Evolutionary conservation across 1,140 invertebrate genomes (phyloP).

Genomic region (Eupristina koningsbergeri): DNA sequence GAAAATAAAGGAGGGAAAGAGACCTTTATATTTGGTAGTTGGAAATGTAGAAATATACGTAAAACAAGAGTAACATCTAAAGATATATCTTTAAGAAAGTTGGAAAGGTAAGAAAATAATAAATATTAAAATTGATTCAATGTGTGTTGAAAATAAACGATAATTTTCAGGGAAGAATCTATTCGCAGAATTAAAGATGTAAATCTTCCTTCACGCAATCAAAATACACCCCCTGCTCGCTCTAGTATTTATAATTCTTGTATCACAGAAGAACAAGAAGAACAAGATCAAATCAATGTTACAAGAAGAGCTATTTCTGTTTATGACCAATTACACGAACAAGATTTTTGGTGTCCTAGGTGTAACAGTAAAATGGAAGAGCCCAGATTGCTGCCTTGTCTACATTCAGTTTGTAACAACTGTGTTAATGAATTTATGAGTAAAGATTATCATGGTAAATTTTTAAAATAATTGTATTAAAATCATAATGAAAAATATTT

Average conservation of each 20-base stretch:
- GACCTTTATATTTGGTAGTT: constrained; percentile 61
- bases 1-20: constrained; percentile 51
- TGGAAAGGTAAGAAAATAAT: constrained; percentile 40
- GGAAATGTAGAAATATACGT: constrained; percentile 54
- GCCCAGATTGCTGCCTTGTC: constrained; percentile 66
- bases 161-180: constrained; percentile 39
- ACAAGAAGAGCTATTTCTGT: constrained; percentile 44
- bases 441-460: constrained; percentile 53
- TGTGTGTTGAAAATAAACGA: not conserved
- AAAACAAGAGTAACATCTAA: constrained; percentile 33
- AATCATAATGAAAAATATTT: no score
- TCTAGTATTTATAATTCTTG: constrained; percentile 23
- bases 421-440: constrained; percentile 65
- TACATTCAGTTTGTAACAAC: constrained; percentile 65
- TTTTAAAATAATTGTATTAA: not conserved
- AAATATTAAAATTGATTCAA: constrained; percentile 28
- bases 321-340: constrained; percentile 52
- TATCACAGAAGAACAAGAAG: constrained; percentile 10
- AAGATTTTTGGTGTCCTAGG: constrained; percentile 66
- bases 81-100: constrained; percentile 11
- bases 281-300: constrained; percentile 29
- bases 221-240: not conserved
- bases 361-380: constrained; percentile 66
- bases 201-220: not conserved
- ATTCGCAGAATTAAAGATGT: not conserved